Conservation (phyloP, 2,113 vertebrate genomes). For the Dermatemys mawii region DNA sequence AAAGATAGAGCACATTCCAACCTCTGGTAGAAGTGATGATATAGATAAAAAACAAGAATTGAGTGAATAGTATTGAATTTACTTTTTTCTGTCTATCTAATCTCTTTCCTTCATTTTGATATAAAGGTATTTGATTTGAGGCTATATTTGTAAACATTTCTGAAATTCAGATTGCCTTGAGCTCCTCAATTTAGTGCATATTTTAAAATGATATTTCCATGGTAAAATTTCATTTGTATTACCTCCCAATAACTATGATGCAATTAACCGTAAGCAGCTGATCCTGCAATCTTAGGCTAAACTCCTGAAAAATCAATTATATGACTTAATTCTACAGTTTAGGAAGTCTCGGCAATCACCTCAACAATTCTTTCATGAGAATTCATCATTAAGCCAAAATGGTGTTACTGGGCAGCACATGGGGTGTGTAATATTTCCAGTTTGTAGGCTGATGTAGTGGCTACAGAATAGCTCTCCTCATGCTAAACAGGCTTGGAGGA, state of each 20-base stretch:
- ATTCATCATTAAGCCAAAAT: background rate
- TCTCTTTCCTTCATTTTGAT: constrained; percentile 36
- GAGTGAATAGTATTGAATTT: background rate
- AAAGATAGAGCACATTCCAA: background rate
- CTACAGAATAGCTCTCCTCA: background rate
- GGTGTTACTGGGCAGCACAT: background rate
- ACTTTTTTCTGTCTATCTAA: constrained; percentile 18
- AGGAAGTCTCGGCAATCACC: background rate
- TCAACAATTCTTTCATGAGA: background rate
- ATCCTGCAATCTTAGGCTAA: background rate
- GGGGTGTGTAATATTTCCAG: background rate
- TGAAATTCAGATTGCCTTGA: background rate
- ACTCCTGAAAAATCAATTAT: background rate
- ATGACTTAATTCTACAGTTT: background rate
- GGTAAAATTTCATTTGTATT: background rate
- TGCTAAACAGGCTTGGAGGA: background rate
- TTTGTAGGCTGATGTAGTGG: background rate
- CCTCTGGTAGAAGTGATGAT: background rate
- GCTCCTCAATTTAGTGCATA: background rate
- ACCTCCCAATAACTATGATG: background rate
- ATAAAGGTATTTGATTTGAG: constrained; percentile 33
- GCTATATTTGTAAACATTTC: constrained; percentile 46
- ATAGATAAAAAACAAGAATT: constrained; percentile 33
- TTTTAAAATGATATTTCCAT: background rate
- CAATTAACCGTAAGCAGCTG: background rate